These are phyloP conservation scores for Bathynomus jamesi DNA, from an alignment of 1,140 invertebrate species.

Conservation along the genomic window DNA sequence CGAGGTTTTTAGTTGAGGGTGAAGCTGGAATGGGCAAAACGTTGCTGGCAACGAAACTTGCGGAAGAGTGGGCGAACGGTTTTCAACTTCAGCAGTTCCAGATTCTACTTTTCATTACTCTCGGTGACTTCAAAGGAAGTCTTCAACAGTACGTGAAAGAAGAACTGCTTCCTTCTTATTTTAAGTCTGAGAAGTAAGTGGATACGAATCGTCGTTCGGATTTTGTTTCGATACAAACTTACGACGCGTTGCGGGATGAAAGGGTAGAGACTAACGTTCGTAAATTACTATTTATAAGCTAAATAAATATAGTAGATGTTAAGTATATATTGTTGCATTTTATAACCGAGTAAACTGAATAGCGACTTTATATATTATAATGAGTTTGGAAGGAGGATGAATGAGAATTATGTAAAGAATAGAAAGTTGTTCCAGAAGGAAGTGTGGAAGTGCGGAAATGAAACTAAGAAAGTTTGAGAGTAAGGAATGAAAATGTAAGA, in stretches of 20 bases:
- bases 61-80: slow-evolving; percentile 12
- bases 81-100: slow-evolving; percentile 18
- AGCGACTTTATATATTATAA: no score
- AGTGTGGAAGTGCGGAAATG: no score
- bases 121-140: slow-evolving; percentile 46
- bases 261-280: neutral
- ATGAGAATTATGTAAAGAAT: no score
- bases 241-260: neutral
- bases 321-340: no score
- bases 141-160: slow-evolving; percentile 46
- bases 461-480: no score
- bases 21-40: slow-evolving; percentile 20
- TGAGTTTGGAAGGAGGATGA: no score
- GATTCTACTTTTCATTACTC: slow-evolving; percentile 49
- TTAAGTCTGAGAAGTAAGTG: slow-evolving; percentile 39
- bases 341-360: no score
- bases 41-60: slow-evolving; percentile 11
- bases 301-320: neutral
- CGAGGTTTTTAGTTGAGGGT: slow-evolving; percentile 12
- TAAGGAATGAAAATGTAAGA: no score
- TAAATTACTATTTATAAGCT: neutral
- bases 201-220: neutral
- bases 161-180: slow-evolving; percentile 44
- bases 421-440: no score
- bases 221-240: neutral